These are phyloP conservation scores for Chymomyza procnemis DNA, from an alignment of 2,888 invertebrate species.

Conservation along the genomic window DNA sequence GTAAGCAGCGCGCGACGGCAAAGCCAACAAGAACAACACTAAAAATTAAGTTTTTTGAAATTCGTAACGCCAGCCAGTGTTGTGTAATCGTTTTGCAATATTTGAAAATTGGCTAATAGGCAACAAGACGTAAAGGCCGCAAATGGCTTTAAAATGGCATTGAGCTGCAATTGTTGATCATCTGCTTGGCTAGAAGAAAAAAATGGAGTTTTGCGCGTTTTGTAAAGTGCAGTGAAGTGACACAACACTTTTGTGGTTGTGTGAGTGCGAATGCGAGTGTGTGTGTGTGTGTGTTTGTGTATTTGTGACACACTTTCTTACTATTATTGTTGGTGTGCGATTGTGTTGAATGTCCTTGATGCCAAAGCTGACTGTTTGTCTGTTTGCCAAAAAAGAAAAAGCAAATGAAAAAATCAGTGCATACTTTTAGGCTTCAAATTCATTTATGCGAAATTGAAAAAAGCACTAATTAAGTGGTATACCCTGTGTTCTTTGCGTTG, in stretches of 20 bases:
- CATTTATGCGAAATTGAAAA: not conserved
- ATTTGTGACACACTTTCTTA: conserved; percentile 37
- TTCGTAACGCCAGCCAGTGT: conserved; percentile 40
- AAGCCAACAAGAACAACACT: not conserved
- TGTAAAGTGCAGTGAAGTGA: not conserved
- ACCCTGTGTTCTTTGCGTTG: no score
- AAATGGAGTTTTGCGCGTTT: not conserved
- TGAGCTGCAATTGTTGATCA: not conserved
- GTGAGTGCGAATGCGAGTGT: conserved; percentile 5
- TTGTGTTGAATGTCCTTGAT: conserved; percentile 36
- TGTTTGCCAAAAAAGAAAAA: conserved; percentile 31
- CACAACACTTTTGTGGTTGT: not conserved
- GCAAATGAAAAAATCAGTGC: conserved; percentile 8
- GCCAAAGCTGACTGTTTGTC: conserved; percentile 46
- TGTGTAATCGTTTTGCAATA: conserved; percentile 48
- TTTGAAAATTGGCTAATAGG: conserved; percentile 1
- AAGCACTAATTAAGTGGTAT: no score
- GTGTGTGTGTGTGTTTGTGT: conserved; percentile 5
- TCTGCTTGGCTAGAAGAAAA: not conserved
- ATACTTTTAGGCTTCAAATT: conserved; percentile 15
- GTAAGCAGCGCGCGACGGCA: conserved; percentile 63
- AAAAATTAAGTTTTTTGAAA: conserved; percentile 8
- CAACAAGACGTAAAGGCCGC: not conserved
- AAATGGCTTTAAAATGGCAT: not conserved
- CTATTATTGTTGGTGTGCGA: conserved; percentile 8